Evolutionary conservation across 2,888 invertebrate genomes (phyloP), one percentile per base, ranked within the genome.

Genomic region (Drosophila cognata): DNA sequence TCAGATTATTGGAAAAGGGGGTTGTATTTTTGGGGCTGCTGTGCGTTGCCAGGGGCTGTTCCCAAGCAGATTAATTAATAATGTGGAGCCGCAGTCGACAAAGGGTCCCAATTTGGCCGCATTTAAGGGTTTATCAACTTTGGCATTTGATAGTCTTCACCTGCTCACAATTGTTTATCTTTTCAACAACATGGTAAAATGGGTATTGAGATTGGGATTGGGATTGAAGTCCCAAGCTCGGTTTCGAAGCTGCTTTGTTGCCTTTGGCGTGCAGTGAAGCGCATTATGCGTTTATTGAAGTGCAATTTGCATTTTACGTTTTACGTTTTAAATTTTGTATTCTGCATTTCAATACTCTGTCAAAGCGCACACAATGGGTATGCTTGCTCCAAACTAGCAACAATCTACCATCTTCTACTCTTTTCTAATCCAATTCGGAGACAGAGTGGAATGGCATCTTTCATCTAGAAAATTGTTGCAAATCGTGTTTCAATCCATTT

Each of bases 231-330:
- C 18, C 28, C 41, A 25, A 65, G n/a, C 50, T 41, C 38, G 51
- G 31, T 43, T 66, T 33, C n/a, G 29, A n/a, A 63, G 52, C 51
- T 58, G 62, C 74, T 81, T 59, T 71, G 58, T 80, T 82, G 81
- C 82, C 81, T 86, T 88, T 85, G 74, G 82, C 77, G 66, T 72
- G 74, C 74, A 84, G 48, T 75, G 84, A 71, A 82, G 81, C 84
- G 81, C 71, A 84, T 84, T 88, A 71, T 84, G 78, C 86, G 81
- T 81, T 81, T 75, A 79, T 74, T 83, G 71, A 75, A 88, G 77
- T 83, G 84, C 86, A 85, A 66, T 83, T 82, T 56, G 65, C 69
- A 70, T 67, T 76, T 70, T 38, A 38, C 53, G 70, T 76, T 62
- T 51, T 48, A 72, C 73, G 74, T 61, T 82, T 74, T 50, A 65